phyloP scores from a whole-genome alignment of 2,113 vertebrate genomes.

The Sorex fumeus region DNA sequence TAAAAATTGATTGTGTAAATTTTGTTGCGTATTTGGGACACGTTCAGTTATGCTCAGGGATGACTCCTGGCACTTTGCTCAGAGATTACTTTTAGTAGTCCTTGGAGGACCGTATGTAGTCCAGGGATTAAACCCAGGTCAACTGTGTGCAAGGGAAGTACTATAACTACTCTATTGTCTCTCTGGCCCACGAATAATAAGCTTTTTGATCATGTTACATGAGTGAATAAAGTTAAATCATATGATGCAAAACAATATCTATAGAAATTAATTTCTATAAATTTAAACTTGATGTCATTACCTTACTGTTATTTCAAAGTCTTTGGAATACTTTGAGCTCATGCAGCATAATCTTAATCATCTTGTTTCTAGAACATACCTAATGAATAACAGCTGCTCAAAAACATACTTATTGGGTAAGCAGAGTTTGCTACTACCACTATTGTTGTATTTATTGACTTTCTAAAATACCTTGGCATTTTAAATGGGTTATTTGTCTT shows the following conservation, averaged over 20 bases:
- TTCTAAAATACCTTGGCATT: background rate
- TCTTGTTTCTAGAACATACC: background rate
- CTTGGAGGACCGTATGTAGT: too few species aligned
- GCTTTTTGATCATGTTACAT: too few species aligned
- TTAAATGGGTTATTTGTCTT: constrained; percentile 20
- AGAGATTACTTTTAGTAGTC: too few species aligned
- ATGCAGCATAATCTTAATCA: background rate
- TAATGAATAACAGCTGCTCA: background rate
- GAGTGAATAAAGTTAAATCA: background rate
- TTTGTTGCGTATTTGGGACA: background rate
- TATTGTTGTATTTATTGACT: background rate
- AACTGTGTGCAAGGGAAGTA: too few species aligned
- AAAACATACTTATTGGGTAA: background rate
- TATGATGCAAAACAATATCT: background rate
- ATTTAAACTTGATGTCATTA: constrained; percentile 18
- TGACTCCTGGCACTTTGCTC: too few species aligned
- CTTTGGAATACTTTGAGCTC: background rate
- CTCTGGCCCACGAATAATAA: too few species aligned
- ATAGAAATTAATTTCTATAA: background rate
- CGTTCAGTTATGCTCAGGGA: too few species aligned
- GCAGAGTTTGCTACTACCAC: background rate
- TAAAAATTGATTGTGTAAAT: background rate
- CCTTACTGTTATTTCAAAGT: background rate
- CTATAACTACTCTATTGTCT: too few species aligned
- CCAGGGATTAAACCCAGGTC: too few species aligned